Evolutionary conservation across 2,113 vertebrate species (phyloP), one percentile per base, ranked within the genome.

Genomic region (Oreochromis niloticus): DNA sequence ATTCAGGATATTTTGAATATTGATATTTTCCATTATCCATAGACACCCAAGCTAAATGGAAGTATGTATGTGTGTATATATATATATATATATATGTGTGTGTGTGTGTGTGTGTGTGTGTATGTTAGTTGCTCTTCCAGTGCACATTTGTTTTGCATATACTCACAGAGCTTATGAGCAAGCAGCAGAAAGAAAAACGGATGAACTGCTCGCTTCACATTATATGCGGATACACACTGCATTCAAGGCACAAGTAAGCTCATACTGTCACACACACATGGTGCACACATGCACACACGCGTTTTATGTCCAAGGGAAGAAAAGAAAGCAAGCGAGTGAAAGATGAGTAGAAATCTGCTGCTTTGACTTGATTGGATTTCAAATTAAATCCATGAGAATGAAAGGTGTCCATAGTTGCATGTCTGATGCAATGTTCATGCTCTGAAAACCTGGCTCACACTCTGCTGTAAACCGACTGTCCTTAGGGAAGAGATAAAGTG

Each of bases 181-280:
- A 12, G 14, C 46, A 12, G 17, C 10, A 84, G 50, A 59, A 43
- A 84, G 41, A 59, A 41, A 48, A 73, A 87, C 41, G 6, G 22
- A 82, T 39, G 63, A 19, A 81, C 88, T 78, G 80, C 81, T 59
- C 41, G n/a, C 12, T 84, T 87, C 54, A 85, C 71, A 22, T n/a
- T 79, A 32, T 48, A 48, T 56, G n/a, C 7, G 54, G 55, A 54
- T 56, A 55, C 16, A 75, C 9, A 79, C 55, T 56, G 63, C 83
- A 61, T 57, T 24, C 82, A 83, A 91, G 73, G 84, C 86, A 84
- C 73, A 89, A 75, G 90, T 32, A 81, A 22, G 85, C 66, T 54
- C 84, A 79, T 82, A 75, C 32, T 55, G 85, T 22, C 83, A 30
- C n/a, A 54, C 88, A 86, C 92, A 94, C 90, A 88, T 92, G 85